phyloP scores from a whole-genome alignment of 2,113 vertebrate species.

The Xerus inauris region DNA sequence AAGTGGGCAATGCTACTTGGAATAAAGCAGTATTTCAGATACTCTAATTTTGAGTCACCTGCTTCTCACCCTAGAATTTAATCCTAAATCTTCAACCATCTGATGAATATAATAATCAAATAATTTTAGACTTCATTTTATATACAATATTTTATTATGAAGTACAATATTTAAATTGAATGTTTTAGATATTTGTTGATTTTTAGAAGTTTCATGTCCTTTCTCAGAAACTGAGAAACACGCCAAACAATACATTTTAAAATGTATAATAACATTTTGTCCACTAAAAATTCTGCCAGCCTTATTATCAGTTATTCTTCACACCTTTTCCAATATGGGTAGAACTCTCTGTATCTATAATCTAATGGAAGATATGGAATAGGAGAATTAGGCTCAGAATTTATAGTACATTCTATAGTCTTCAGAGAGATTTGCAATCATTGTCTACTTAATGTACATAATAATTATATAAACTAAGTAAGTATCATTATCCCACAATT shows the following conservation, averaged over 20 bases:
- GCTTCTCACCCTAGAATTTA: neutral
- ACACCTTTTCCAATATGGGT: neutral
- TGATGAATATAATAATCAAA: neutral
- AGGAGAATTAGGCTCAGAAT: neutral
- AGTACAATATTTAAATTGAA: neutral
- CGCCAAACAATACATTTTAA: neutral
- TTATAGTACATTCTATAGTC: neutral
- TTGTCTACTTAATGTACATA: neutral
- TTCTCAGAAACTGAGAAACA: neutral
- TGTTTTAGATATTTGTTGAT: neutral
- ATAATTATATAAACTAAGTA: neutral
- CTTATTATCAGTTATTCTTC: neutral
- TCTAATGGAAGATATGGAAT: neutral
- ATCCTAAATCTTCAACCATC: neutral
- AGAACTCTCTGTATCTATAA: neutral
- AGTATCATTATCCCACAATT: neutral
- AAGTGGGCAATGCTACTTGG: neutral
- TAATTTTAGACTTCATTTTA: slow-evolving; percentile 8
- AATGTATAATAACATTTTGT: neutral
- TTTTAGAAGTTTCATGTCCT: neutral
- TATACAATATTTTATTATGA: neutral
- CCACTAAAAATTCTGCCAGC: neutral
- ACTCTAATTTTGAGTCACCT: neutral
- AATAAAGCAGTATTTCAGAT: neutral
- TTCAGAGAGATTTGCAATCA: neutral